Conservation (phyloP, 2,888 invertebrate species). For the Tridacna crocea region DNA sequence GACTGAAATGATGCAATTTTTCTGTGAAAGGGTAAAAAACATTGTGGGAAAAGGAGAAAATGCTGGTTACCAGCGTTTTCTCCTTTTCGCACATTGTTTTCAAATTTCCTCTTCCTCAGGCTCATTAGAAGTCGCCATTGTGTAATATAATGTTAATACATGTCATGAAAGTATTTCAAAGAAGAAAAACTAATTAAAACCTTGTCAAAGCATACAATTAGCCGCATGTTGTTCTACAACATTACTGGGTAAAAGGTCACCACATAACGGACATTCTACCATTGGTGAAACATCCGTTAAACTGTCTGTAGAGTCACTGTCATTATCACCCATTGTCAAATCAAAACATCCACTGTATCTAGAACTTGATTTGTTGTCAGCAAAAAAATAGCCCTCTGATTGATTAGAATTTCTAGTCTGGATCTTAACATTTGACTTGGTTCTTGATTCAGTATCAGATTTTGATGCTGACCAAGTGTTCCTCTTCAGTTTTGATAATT, state of each 20-base stretch:
- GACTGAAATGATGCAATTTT: not conserved
- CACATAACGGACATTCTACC: constrained; percentile 57
- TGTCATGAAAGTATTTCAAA: no score
- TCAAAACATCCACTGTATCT: not conserved
- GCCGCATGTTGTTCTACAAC: constrained; percentile 54
- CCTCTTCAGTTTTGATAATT: not conserved
- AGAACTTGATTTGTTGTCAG: not conserved
- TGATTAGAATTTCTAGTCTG: constrained; percentile 9
- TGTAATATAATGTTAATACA: no score
- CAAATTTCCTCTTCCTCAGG: not conserved
- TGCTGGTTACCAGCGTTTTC: not conserved
- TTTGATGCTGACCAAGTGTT: not conserved
- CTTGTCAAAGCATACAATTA: constrained; percentile 24
- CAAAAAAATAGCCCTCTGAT: not conserved
- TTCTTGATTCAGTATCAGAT: not conserved
- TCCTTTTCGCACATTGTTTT: not conserved
- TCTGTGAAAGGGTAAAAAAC: not conserved
- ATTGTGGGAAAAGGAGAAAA: not conserved
- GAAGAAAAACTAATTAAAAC: no score
- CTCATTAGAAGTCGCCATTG: no score
- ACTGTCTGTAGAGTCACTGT: not conserved
- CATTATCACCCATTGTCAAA: constrained; percentile 5
- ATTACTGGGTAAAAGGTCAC: constrained; percentile 37
- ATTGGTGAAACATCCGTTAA: constrained; percentile 4
- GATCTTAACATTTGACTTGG: no score